phyloP scores from a whole-genome alignment of 2,113 vertebrate genomes.

The Tupaia tana region DNA sequence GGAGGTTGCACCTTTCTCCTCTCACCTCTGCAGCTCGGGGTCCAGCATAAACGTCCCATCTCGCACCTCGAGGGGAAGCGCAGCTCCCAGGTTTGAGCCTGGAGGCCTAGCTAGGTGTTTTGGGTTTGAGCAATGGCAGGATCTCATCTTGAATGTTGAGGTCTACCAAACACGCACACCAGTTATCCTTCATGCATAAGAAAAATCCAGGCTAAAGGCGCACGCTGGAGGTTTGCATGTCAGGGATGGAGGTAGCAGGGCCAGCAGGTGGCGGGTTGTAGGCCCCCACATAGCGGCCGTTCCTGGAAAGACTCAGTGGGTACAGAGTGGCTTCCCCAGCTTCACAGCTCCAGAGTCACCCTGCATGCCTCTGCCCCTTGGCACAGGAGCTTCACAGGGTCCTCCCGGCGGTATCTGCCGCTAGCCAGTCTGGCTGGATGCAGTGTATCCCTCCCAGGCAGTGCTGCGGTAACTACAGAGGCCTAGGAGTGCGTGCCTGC shows the following conservation, averaged over 20 bases:
- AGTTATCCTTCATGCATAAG: rapidly evolving
- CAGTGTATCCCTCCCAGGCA: not conserved
- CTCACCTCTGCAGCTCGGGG: not conserved
- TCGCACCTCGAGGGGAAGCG: rapidly evolving
- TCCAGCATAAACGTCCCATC: too few relatives aligned
- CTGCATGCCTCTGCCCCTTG: not conserved
- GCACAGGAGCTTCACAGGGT: rapidly evolving
- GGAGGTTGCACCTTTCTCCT: rapidly evolving
- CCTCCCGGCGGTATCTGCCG: rapidly evolving
- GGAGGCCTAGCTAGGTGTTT: rapidly evolving
- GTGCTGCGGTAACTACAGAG: not conserved
- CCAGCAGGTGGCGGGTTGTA: not conserved
- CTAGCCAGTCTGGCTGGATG: rapidly evolving
- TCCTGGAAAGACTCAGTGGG: not conserved
- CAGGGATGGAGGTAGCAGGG: too few relatives aligned
- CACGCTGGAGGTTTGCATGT: rapidly evolving
- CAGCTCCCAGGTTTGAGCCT: not conserved
- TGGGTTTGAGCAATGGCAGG: rapidly evolving
- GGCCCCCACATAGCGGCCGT: not conserved
- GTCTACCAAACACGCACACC: rapidly evolving
- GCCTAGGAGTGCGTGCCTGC: not conserved
- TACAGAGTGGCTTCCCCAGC: not conserved
- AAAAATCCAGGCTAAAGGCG: not conserved
- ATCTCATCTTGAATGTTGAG: not conserved
- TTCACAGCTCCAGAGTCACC: rapidly evolving